Base-by-base conservation (phyloP, 2,888 invertebrate species). In the Melitaea athalia region DNA sequence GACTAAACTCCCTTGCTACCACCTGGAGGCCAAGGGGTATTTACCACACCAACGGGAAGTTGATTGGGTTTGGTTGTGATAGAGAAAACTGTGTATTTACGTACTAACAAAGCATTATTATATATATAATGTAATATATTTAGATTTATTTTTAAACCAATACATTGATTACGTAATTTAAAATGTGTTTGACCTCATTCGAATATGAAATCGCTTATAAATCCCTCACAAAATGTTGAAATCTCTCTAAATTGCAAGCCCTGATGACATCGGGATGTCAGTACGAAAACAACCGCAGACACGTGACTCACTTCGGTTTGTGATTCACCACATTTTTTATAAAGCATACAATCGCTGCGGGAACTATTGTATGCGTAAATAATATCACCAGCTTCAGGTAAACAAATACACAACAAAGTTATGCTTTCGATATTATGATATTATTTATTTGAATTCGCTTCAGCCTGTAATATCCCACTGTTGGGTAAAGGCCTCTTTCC, bases 281-380 rank as follows among this genome's bases (percentile, higher is more conserved):
- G 61, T 62, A 62, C 63, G 67, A 69, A 63, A 68, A 65, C 63
- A 64, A 64, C 38, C 53, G 31, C 65, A 64, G 66, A 59, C 63
- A 68, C 68, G 63, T 72, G 72, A 72, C 50, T 72, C 72, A 70
- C 64, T 42, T 67, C 67, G 47, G 43, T 14, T 60, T 67, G 59
- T 72, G 72, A 72, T 64, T 72, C 72, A 71, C 61, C 57, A 62
- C 62, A 70, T 62, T 70, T 68, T 70, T 65, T 70, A 68, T 70
- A 67, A 67, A 64, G 70, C 67, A 14, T 47, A 64, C 67, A 69
- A 63, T 70, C 50, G 65, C n/a, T 50, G 60, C 63, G 53, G 50
- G 43, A 57, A 60, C 63, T 64, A 64, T 64, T 67, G 63, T 57
- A 47, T 67, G 47, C 60, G 49, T 67, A 67, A 64, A 70, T 64